Percentiles rank a stretch among this genome's conserved stretches.
Evolutionary conservation across 2,888 invertebrate species (phyloP).

Genomic region (Corbicula japonica): DNA sequence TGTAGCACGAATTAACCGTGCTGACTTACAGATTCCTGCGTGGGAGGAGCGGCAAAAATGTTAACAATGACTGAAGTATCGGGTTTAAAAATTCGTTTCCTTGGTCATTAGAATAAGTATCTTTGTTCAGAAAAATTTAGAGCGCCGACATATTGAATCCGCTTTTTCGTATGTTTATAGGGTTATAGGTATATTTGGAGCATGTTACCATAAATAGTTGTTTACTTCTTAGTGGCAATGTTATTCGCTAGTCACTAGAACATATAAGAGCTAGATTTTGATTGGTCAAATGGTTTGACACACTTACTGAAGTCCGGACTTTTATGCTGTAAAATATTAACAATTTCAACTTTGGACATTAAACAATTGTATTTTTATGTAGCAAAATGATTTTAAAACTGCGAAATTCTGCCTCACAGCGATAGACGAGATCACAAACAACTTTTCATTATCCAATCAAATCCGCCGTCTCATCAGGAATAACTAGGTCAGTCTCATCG

Average conservation of each 20-base stretch:
- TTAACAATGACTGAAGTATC: no score
- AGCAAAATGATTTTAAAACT: background rate
- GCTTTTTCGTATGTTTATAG: no score
- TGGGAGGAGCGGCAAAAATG: no score
- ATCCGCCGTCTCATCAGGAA: slow-evolving; percentile 14
- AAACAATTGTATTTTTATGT: background rate
- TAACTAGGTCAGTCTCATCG: slow-evolving; percentile 66
- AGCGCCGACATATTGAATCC: no score
- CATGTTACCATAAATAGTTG: slow-evolving; percentile 66
- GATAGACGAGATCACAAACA: slow-evolving; percentile 46
- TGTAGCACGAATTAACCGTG: no score
- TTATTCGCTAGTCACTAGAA: slow-evolving; percentile 50
- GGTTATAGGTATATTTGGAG: slow-evolving; percentile 49
- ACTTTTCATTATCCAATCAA: slow-evolving; percentile 64
- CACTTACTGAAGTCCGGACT: slow-evolving; percentile 23
- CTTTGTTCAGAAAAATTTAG: no score
- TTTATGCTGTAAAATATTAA: background rate
- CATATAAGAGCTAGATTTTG: slow-evolving; percentile 27
- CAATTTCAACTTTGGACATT: background rate
- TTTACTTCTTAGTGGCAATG: slow-evolving; percentile 65
- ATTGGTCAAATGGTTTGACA: slow-evolving; percentile 58
- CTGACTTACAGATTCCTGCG: no score
- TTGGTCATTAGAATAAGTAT: no score
- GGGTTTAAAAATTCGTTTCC: no score
- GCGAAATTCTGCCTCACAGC: background rate